A percentile compares a stretch with the other conserved stretches of the same genome.
Conservation (phyloP, 2,113 vertebrate genomes). For the Setophaga kirtlandii region DNA sequence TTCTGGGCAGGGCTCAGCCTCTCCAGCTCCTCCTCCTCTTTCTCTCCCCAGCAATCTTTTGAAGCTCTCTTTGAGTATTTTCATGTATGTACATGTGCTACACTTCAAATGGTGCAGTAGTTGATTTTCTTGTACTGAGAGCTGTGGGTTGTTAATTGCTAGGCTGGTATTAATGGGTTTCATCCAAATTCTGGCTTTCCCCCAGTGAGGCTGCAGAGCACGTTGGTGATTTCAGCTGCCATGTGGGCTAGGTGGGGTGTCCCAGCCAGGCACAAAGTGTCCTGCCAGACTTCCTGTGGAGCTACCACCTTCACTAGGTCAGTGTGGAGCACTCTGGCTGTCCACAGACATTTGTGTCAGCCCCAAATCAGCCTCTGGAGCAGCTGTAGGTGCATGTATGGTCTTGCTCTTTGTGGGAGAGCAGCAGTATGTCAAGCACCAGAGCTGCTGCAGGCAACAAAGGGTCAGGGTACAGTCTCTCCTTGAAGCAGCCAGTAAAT, state of each 20-base stretch:
- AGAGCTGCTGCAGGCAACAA: background rate
- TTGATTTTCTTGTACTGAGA: constrained; percentile 43
- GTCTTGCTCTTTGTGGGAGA: background rate
- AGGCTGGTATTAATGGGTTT: constrained; percentile 39
- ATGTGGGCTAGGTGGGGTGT: rapidly evolving
- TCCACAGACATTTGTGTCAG: background rate
- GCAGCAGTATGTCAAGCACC: background rate
- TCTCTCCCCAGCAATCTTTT: background rate
- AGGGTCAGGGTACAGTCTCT: background rate
- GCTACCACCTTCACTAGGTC: background rate
- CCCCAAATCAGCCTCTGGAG: background rate
- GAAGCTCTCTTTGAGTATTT: constrained; percentile 49
- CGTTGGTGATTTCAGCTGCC: rapidly evolving
- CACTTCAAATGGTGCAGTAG: constrained; percentile 18
- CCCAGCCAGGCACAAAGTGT: background rate
- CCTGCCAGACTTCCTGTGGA: background rate
- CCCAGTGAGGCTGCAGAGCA: rapidly evolving
- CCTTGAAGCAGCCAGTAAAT: background rate
- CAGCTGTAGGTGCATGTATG: background rate
- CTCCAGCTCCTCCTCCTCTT: constrained; percentile 11
- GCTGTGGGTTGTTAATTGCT: constrained; percentile 44
- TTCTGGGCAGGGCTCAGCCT: constrained; percentile 25
- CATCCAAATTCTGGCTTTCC: background rate
- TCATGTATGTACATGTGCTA: constrained; percentile 59
- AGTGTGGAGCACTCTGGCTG: background rate